These are phyloP conservation scores for Hipposideros armiger DNA, from an alignment of 2,113 vertebrate genomes.

Conservation along the genomic window DNA sequence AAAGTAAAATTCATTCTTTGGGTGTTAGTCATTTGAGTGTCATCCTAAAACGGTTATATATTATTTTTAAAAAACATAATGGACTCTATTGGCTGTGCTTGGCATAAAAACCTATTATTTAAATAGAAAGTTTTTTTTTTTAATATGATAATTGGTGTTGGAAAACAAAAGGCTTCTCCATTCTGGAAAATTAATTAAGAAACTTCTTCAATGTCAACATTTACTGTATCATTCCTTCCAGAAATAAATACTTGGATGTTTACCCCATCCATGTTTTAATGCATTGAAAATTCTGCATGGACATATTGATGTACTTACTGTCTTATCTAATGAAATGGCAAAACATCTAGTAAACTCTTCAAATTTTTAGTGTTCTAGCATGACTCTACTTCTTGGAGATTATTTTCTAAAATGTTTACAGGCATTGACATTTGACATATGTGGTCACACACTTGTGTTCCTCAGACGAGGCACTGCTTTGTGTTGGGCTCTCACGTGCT, in stretches of 20 bases:
- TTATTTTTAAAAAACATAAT: not conserved
- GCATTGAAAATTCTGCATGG: not conserved
- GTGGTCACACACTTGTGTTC: not conserved
- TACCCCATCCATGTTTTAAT: not conserved
- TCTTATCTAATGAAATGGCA: not conserved
- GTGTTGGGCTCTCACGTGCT: not conserved
- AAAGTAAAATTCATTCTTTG: conserved; percentile 16
- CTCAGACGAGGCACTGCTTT: not conserved
- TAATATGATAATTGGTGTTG: not conserved
- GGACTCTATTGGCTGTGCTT: not conserved
- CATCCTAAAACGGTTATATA: not conserved
- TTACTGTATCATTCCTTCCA: not conserved
- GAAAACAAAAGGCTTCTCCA: not conserved
- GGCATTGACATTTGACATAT: not conserved
- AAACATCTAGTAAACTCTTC: not conserved
- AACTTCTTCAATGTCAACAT: not conserved
- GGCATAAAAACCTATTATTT: not conserved
- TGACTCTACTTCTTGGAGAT: not conserved
- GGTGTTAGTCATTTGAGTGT: not conserved
- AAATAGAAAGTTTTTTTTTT: not conserved
- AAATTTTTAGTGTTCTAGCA: not conserved
- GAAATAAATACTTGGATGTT: not conserved
- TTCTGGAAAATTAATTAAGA: conserved; percentile 15
- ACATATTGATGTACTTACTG: not conserved
- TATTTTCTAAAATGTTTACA: not conserved